Conservation (phyloP, 2,888 invertebrate genomes). For the Agapetus fuscipes region DNA sequence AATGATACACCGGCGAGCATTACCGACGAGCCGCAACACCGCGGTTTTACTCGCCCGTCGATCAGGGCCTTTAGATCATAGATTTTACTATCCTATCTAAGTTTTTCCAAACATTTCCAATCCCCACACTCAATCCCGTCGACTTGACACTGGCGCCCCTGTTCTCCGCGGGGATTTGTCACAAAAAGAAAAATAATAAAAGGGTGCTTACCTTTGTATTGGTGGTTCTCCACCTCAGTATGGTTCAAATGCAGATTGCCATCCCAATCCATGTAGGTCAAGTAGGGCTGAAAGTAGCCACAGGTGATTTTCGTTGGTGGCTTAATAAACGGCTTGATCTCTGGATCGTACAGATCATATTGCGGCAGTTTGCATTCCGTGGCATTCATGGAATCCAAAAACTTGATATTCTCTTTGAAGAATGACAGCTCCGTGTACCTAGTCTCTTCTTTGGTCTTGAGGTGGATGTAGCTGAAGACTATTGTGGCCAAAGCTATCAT, state of each 20-base stretch:
- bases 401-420: conserved; percentile 14
- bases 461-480: neutral
- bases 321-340: conserved; percentile 14
- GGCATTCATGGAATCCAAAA: conserved; percentile 15
- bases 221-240: conserved; percentile 10
- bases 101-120: no score
- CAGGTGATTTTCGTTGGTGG: conserved; percentile 14
- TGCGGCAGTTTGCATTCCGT: conserved; percentile 17
- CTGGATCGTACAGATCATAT: conserved; percentile 18
- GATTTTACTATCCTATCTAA: no score
- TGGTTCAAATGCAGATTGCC: conserved; percentile 16
- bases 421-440: conserved; percentile 5
- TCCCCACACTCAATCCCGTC: no score
- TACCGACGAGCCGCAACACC: no score
- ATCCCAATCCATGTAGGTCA: conserved; percentile 20
- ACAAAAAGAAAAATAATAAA: no score
- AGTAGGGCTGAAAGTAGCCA: conserved; percentile 17
- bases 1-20: no score
- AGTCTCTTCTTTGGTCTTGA: neutral
- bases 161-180: no score
- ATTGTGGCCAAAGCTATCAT: neutral
- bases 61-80: no score
- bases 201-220: conserved; percentile 10
- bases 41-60: no score
- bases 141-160: no score